Percentiles rank a stretch among this genome's conserved stretches.
Conservation (phyloP, 2,888 invertebrate genomes). For the Calameuta filiformis region DNA sequence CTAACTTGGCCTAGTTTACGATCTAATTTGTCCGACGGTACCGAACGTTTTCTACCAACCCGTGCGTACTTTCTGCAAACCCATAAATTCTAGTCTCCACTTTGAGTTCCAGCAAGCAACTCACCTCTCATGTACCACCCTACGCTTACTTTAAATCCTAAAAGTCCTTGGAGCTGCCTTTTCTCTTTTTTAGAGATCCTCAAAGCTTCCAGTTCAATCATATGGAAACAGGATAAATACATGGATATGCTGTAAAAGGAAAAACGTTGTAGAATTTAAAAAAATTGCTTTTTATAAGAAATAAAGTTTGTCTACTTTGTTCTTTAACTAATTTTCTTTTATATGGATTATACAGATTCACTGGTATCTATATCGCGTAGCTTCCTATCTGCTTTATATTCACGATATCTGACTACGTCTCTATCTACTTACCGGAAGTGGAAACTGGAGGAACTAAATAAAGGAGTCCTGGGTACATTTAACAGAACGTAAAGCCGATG, state of each 20-base stretch:
- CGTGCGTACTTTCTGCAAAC: neutral
- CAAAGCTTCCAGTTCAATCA: neutral
- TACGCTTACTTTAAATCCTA: constrained; percentile 15
- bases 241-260: no score
- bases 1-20: constrained; percentile 1
- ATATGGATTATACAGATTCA: neutral
- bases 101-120: neutral
- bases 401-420: neutral
- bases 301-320: no score
- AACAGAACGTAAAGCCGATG: constrained; percentile 8
- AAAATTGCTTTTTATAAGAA: no score
- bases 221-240: neutral
- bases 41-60: neutral
- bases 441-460: neutral
- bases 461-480: neutral
- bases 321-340: neutral
- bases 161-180: neutral
- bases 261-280: no score
- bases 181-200: neutral
- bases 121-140: neutral
- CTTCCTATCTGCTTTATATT: neutral
- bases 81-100: neutral
- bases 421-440: constrained; percentile 8
- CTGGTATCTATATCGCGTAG: neutral
- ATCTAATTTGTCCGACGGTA: constrained; percentile 3